A percentile compares a stretch with the other conserved stretches of the same genome.
phyloP scores from a whole-genome alignment of 2,888 invertebrate species.

The Cloeon dipterum region DNA sequence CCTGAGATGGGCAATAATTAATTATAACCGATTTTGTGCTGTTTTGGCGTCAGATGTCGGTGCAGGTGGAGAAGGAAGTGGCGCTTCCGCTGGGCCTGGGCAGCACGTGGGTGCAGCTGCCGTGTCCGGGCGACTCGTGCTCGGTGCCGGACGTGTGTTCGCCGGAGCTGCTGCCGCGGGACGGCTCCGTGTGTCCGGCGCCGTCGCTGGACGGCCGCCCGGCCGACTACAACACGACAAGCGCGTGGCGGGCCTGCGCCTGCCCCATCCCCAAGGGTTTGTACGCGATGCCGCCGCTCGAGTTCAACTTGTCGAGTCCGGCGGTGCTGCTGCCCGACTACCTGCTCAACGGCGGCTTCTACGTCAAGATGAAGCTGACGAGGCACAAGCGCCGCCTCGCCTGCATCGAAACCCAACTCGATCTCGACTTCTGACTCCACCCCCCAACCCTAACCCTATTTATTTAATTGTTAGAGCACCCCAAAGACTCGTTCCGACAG shows the following conservation, averaged over 20 bases:
- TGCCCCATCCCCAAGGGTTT: slow-evolving; percentile 1
- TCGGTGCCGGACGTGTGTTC: background rate
- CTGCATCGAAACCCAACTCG: background rate
- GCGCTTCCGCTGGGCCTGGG: background rate
- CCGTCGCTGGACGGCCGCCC: background rate
- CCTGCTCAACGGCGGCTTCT: background rate
- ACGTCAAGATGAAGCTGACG: background rate
- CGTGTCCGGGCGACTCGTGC: background rate
- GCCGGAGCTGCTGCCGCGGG: background rate
- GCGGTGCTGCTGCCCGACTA: background rate
- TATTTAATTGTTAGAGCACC: no score
- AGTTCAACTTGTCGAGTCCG: background rate
- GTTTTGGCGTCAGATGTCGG: no score
- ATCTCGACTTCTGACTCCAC: background rate
- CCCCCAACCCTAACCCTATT: no score
- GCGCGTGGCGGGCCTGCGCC: background rate
- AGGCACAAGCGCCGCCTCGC: background rate
- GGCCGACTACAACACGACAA: background rate
- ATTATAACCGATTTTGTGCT: no score
- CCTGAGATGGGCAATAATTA: no score
- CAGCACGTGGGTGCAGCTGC: background rate
- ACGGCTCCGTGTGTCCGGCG: background rate
- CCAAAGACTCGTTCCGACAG: no score
- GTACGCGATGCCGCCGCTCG: background rate
- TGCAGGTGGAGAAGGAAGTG: background rate